Evolutionary conservation across 2,797 vertebrate genomes (phyloP).

Genomic region (Champsocephalus gunnari): DNA sequence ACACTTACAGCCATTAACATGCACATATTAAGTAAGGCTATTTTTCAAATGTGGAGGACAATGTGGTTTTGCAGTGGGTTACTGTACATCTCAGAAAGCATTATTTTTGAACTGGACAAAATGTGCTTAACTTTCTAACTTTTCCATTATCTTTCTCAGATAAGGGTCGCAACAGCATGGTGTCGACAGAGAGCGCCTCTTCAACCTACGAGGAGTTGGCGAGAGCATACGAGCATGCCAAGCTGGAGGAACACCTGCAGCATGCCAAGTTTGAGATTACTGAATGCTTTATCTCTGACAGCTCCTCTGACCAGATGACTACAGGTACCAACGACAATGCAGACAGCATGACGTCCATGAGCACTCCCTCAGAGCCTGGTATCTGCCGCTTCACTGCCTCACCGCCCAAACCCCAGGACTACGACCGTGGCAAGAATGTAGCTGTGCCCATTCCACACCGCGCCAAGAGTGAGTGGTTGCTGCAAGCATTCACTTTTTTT

Average conservation of each 20-base stretch:
- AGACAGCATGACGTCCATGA: conserved; percentile 99
- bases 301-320: conserved; percentile 99
- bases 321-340: conserved; percentile 98
- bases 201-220: conserved; percentile 99
- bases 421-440: conserved; percentile 96
- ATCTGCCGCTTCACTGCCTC: conserved; percentile 98
- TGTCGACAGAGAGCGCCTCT: conserved; percentile 98
- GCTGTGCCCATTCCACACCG: conserved; percentile 98
- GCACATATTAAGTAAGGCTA: conserved; percentile 15
- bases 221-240: conserved; percentile 96
- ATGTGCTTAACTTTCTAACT: not conserved
- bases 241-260: conserved; percentile 98
- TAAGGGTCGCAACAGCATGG: conserved; percentile 99
- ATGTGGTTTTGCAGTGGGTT: conserved; percentile 12
- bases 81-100: not conserved
- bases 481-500: not conserved
- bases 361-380: conserved; percentile 96
- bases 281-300: conserved; percentile 98
- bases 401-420: conserved; percentile 97
- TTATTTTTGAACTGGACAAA: not conserved
- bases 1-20: conserved; percentile 47
- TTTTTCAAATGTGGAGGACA: conserved; percentile 19
- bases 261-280: conserved; percentile 99
- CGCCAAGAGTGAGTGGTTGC: conserved; percentile 90
- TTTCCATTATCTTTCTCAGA: conserved; percentile 77